phyloP scores from a whole-genome alignment of 2,888 invertebrate genomes.

The Seira sanloemensis region DNA sequence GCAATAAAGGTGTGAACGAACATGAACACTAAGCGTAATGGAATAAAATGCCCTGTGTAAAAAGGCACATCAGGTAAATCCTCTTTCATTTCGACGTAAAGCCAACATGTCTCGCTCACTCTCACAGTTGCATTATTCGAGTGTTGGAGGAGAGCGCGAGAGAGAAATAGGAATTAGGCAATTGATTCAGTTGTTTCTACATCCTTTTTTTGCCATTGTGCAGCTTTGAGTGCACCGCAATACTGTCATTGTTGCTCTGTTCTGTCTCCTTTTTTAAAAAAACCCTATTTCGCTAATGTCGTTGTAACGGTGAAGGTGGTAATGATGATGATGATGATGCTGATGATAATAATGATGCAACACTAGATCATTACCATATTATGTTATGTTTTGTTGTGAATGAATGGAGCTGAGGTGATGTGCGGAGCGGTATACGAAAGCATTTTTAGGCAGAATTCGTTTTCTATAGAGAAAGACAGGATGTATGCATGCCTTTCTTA shows the following conservation, averaged over 20 bases:
- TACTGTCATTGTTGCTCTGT: slow-evolving; percentile 45
- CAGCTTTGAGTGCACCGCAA: too few relatives aligned
- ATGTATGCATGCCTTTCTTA: not conserved
- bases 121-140: too few relatives aligned
- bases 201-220: too few relatives aligned
- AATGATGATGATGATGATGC: slow-evolving; percentile 12
- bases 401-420: slow-evolving; percentile 52
- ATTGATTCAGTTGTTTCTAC: slow-evolving; percentile 27
- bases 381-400: slow-evolving; percentile 31
- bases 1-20: slow-evolving; percentile 54
- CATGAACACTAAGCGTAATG: too few relatives aligned
- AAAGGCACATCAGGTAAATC: too few relatives aligned
- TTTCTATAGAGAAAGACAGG: not conserved
- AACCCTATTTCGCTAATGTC: too few relatives aligned
- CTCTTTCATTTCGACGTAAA: too few relatives aligned
- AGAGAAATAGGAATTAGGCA: slow-evolving; percentile 23
- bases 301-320: not conserved
- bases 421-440: not conserved
- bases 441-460: slow-evolving; percentile 17
- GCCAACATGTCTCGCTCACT: too few relatives aligned
- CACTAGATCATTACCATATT: slow-evolving; percentile 56
- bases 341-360: slow-evolving; percentile 40
- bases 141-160: too few relatives aligned
- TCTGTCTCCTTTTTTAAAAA: not conserved
- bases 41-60: too few relatives aligned